Conservation (phyloP, 2,888 invertebrate genomes). For the Idaea aversata region DNA sequence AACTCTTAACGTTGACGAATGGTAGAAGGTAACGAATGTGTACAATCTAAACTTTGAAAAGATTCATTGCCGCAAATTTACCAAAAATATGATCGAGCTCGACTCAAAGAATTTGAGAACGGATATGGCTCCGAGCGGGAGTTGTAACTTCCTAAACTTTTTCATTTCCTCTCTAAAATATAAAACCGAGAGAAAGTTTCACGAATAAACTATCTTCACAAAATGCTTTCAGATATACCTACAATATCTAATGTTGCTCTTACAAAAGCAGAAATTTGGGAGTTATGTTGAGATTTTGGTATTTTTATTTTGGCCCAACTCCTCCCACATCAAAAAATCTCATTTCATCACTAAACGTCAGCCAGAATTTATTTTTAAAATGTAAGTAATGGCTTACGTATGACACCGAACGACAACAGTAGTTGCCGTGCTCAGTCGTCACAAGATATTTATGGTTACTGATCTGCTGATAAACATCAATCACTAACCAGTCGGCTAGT, state of each 20-base stretch:
- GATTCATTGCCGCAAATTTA: slow-evolving; percentile 71
- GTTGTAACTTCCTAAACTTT: slow-evolving; percentile 44
- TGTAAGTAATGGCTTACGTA: too few relatives aligned
- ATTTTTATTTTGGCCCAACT: too few relatives aligned
- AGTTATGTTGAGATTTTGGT: too few relatives aligned
- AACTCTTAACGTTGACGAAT: slow-evolving; percentile 65
- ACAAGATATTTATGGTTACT: too few relatives aligned
- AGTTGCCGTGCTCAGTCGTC: too few relatives aligned
- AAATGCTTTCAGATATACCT: slow-evolving; percentile 27
- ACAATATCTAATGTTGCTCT: slow-evolving; percentile 4
- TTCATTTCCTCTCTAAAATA: slow-evolving; percentile 46
- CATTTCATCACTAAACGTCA: too few relatives aligned
- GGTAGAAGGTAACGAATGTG: slow-evolving; percentile 68
- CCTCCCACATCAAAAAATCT: too few relatives aligned
- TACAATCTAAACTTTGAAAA: slow-evolving; percentile 74
- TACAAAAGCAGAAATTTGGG: slow-evolving; percentile 1
- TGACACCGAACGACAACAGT: too few relatives aligned
- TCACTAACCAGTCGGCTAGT: too few relatives aligned
- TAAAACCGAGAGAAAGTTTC: slow-evolving; percentile 39
- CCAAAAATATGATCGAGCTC: slow-evolving; percentile 62
- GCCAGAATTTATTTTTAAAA: too few relatives aligned
- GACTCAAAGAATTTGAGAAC: slow-evolving; percentile 52
- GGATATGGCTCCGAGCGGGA: slow-evolving; percentile 41
- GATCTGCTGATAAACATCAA: too few relatives aligned
- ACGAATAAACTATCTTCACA: slow-evolving; percentile 36